Conservation (phyloP, 1,140 invertebrate species). For the Paramacrobiotus metropolitanus region DNA sequence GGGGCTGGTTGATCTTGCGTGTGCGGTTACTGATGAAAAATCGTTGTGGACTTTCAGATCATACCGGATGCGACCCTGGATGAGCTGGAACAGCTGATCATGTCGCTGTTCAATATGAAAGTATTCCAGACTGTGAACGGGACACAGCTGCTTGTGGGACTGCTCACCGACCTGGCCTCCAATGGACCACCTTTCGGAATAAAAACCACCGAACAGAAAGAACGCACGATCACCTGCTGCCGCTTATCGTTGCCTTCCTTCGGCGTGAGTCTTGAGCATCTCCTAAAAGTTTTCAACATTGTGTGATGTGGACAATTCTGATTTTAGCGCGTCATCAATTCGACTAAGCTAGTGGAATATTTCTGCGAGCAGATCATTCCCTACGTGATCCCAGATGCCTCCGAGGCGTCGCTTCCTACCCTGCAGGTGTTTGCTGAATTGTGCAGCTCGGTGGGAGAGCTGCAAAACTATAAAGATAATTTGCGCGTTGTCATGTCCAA, state of each 20-base stretch:
- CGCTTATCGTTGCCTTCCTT: conserved; percentile 53
- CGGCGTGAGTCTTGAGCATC: conserved; percentile 43
- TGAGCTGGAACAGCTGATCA: background rate
- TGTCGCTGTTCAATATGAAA: background rate
- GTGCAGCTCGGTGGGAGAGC: conserved; percentile 40
- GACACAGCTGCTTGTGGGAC: background rate
- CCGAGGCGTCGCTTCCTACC: conserved; percentile 19
- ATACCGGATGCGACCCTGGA: background rate
- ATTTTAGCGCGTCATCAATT: conserved; percentile 55
- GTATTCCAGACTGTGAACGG: background rate
- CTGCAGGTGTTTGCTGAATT: conserved; percentile 69
- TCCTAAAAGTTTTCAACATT: background rate
- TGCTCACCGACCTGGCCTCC: background rate
- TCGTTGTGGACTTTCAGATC: too few relatives aligned
- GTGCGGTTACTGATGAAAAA: too few relatives aligned
- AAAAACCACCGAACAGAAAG: background rate
- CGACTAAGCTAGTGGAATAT: conserved; percentile 57
- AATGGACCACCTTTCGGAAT: background rate
- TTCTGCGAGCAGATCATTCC: conserved; percentile 62
- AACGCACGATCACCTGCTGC: background rate
- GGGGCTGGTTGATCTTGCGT: too few relatives aligned
- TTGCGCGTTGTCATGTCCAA: conserved; percentile 45
- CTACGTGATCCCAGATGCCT: conserved; percentile 24
- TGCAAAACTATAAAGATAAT: conserved; percentile 46
- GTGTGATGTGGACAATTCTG: conserved; percentile 6